Conservation (phyloP, 2,113 vertebrate species). For the Cricetomys ansorgei region DNA sequence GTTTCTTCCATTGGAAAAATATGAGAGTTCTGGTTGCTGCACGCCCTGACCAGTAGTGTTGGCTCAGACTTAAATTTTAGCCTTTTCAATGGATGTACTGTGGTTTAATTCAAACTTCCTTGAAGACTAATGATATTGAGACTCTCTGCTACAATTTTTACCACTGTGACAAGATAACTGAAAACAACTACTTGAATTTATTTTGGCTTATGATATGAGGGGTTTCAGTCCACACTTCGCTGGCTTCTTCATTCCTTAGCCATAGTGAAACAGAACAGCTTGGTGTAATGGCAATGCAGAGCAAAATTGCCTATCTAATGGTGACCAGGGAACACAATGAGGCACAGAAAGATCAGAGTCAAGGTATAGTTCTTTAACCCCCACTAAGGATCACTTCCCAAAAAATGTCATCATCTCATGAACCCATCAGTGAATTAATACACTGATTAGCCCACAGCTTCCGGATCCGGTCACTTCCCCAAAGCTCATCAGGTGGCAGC, state of each 20-base stretch:
- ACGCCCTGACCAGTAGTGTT: background rate
- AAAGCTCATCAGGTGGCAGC: background rate
- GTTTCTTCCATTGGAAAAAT: background rate
- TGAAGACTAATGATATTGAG: background rate
- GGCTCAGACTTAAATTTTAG: constrained; percentile 11
- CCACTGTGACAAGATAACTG: background rate
- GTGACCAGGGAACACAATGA: background rate
- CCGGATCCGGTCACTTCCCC: background rate
- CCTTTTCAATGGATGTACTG: background rate
- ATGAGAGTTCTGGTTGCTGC: background rate
- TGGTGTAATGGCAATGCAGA: background rate
- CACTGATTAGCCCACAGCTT: background rate
- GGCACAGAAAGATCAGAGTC: background rate
- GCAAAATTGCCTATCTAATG: background rate
- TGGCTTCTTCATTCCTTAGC: background rate
- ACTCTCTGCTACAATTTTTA: background rate
- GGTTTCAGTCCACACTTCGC: background rate
- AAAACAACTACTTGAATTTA: background rate
- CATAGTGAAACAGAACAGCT: background rate
- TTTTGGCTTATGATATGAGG: background rate
- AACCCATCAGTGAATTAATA: background rate
- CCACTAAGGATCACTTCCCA: background rate
- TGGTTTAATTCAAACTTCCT: constrained; percentile 4
- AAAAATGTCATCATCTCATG: background rate
- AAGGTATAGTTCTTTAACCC: background rate